Base-by-base conservation (phyloP, 2,113 vertebrate species). In the Suncus etruscus region DNA sequence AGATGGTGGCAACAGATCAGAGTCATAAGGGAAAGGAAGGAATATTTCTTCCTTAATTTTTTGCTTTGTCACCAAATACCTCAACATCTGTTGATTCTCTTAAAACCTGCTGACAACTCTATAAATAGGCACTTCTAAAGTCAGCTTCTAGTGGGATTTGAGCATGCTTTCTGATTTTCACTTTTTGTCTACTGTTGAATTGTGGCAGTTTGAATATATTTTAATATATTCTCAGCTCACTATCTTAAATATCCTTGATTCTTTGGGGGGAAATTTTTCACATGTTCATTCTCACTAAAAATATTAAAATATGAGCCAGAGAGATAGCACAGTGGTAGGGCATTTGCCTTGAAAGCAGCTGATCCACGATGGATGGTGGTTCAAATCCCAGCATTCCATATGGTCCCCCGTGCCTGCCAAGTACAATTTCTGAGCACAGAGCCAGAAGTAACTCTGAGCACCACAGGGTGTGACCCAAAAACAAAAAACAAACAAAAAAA, bases 261-360 rank as follows among this genome's bases (percentile, higher is more conserved):
- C 75, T 83, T 86, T 81, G 72, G 83, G 68, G 63, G 20, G 15
- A 83, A 86, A 83, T 27, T 39, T 48, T 91, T 89, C 91, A 88
- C 61, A 83, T 51, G n/a, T 11, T 72, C 8, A 39, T 39, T 39
- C 39, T 39, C 39, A 39, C 39, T 39, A 39, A 39, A 39, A 39
- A 39, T 39, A 39, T 39, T 39, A 39, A 39, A 39, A 39, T 39
- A 39, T 39, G 39, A 39, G 5, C 39, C 39, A 39, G 39, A 39
- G 39, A 39, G 39, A 39, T 39, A 39, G 39, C 39, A 39, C 39
- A 39, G 39, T 5, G 39, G 39, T 39, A 39, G 39, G 39, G 39
- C 39, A 39, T 39, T 5, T 39, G 39, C 39, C 39, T 39, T 39
- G 39, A 3, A 39, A 39, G 39, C 39, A 39, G 39, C 39, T 5